Percentiles rank a stretch among this genome's conserved stretches.
phyloP scores from a whole-genome alignment of 2,797 vertebrate species.

The Betta splendens region DNA sequence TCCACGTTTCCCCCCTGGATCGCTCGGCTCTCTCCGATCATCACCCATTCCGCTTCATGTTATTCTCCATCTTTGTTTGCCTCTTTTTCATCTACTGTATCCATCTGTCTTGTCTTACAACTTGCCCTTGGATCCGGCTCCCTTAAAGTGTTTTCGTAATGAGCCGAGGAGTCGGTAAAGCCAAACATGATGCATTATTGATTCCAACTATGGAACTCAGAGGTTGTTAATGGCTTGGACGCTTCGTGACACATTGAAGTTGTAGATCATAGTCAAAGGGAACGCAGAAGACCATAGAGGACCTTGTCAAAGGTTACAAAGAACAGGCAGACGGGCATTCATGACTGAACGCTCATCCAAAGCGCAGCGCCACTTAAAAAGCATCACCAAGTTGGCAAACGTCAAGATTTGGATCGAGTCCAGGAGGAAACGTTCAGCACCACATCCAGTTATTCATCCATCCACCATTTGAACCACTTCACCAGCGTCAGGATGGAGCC shows the following conservation, averaged over 20 bases:
- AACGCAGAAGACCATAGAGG: conserved; percentile 37
- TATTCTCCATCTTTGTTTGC: background rate
- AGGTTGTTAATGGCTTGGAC: conserved; percentile 47
- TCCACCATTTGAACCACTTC: too few relatives aligned
- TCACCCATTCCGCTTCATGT: background rate
- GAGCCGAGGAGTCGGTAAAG: conserved; percentile 55
- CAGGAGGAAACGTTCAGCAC: conserved; percentile 26
- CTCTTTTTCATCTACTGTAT: too few relatives aligned
- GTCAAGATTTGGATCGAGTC: conserved; percentile 43
- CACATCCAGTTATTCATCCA: too few relatives aligned
- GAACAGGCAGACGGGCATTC: conserved; percentile 64
- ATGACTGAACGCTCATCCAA: conserved; percentile 64
- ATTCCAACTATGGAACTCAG: conserved; percentile 40
- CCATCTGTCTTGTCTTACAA: conserved; percentile 37
- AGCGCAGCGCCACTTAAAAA: conserved; percentile 52
- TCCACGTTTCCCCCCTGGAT: background rate
- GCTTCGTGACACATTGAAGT: conserved; percentile 35
- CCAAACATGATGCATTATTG: conserved; percentile 60
- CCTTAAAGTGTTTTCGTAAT: conserved; percentile 45
- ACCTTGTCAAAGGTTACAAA: conserved; percentile 47
- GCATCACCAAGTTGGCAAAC: conserved; percentile 54
- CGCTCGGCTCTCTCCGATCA: conserved; percentile 11
- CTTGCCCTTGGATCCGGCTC: conserved; percentile 40
- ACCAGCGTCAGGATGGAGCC: too few relatives aligned
- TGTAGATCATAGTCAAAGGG: conserved; percentile 59